These are phyloP conservation scores for Falco rusticolus DNA, from an alignment of 2,797 vertebrate genomes.

Conservation along the genomic window DNA sequence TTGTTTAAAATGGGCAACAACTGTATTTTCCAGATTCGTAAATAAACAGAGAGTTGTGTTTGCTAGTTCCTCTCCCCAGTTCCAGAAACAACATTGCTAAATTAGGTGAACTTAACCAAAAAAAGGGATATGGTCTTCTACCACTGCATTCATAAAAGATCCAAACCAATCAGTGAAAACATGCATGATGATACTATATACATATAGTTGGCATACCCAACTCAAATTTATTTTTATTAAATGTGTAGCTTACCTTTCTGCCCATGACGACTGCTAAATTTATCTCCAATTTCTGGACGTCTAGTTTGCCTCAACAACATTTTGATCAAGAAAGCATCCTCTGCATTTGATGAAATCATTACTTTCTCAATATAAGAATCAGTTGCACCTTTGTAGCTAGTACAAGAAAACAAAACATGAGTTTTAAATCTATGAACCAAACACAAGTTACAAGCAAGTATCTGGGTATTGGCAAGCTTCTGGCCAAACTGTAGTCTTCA, in stretches of 20 bases:
- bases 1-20: not conserved
- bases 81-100: not conserved
- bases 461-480: not conserved
- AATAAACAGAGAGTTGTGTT: not conserved
- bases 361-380: constrained; percentile 99
- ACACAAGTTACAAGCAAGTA: not conserved
- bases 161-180: not conserved
- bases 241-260: constrained; percentile 88
- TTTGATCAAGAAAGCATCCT: constrained; percentile 98
- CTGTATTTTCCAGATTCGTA: not conserved
- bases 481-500: not conserved
- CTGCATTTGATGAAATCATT: constrained; percentile 99
- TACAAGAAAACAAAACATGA: constrained; percentile 6
- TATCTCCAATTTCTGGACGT: constrained; percentile 97
- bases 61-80: not conserved
- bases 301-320: constrained; percentile 96
- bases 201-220: not conserved
- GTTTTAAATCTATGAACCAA: not conserved
- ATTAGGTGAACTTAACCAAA: not conserved
- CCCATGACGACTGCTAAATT: constrained; percentile 98
- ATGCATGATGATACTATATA: not conserved
- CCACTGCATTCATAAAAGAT: not conserved
- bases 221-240: not conserved
- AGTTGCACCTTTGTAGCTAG: constrained; percentile 95
- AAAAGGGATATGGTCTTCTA: not conserved